phyloP scores from a whole-genome alignment of 2,888 invertebrate species.

The Drosophila mettleri region DNA sequence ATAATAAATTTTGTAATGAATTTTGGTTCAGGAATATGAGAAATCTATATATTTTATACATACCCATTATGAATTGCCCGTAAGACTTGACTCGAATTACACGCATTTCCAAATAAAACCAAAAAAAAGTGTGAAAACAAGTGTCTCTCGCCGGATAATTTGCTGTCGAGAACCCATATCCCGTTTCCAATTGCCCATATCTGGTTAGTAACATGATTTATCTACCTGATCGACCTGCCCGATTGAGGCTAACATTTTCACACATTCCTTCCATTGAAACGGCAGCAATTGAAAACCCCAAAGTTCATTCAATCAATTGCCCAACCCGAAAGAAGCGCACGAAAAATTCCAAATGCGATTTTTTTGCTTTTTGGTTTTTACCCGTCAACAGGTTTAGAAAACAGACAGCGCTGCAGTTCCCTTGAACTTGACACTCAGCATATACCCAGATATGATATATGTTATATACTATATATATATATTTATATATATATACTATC shows the following conservation, averaged over 20 bases:
- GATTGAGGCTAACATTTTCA: conserved; percentile 37
- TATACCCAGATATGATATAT: conserved; percentile 31
- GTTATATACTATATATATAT: conserved; percentile 21
- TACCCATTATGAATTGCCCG: neutral
- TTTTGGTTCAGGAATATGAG: neutral
- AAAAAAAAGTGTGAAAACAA: conserved; percentile 1
- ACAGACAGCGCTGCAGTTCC: conserved; percentile 74
- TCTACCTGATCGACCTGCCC: conserved; percentile 1
- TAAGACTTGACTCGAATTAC: neutral
- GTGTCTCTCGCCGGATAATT: conserved; percentile 1
- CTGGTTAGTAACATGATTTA: conserved; percentile 30
- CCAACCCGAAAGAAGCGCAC: conserved; percentile 15
- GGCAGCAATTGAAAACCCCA: conserved; percentile 47
- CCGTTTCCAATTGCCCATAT: neutral
- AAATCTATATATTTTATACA: neutral
- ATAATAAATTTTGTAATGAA: neutral
- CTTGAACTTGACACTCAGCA: conserved; percentile 83
- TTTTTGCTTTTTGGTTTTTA: conserved; percentile 29
- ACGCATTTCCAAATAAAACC: conserved; percentile 8
- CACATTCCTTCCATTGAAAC: conserved; percentile 70
- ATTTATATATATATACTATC: conserved; percentile 23
- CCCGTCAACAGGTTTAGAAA: conserved; percentile 55
- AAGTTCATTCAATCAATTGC: conserved; percentile 77
- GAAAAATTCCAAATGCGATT: conserved; percentile 36
- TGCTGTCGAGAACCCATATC: neutral